These are phyloP conservation scores for Strigops habroptila DNA, from an alignment of 2,113 vertebrate species.

Conservation along the genomic window DNA sequence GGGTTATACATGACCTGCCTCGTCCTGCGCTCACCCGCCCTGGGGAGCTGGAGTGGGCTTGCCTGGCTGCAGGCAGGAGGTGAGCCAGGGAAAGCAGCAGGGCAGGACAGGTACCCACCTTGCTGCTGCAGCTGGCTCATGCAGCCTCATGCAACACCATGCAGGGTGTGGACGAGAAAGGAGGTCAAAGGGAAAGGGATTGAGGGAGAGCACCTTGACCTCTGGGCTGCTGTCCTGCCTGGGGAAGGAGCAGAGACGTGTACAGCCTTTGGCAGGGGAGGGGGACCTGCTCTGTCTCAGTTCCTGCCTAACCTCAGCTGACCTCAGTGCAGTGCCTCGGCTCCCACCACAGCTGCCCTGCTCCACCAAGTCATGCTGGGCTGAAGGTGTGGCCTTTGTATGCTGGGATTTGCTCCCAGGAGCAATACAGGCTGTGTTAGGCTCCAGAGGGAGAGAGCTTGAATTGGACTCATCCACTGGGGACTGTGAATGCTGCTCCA, in stretches of 20 bases:
- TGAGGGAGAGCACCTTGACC: not conserved
- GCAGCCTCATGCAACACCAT: too few relatives aligned
- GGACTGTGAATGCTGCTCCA: not conserved
- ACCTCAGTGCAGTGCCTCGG: not conserved
- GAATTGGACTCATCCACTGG: not conserved
- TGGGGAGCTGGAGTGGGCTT: not conserved
- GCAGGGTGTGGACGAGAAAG: not conserved
- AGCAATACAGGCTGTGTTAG: not conserved
- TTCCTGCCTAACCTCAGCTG: not conserved
- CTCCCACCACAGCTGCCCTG: fast-evolving
- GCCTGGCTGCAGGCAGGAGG: not conserved
- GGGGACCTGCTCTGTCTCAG: not conserved
- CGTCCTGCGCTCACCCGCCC: slow-evolving; percentile 47
- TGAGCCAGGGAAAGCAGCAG: not conserved
- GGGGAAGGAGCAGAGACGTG: fast-evolving
- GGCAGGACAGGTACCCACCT: not conserved
- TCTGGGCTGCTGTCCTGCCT: not conserved
- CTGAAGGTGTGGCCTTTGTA: not conserved
- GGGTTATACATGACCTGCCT: slow-evolving; percentile 69
- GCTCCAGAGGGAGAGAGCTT: not conserved
- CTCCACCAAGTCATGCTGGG: fast-evolving
- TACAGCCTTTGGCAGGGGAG: not conserved
- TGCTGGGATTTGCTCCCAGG: not conserved
- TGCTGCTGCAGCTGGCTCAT: not conserved
- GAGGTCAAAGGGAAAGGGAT: not conserved